Evolutionary conservation across 2,888 invertebrate genomes (phyloP).

Genomic region (Cosmia pyralina): DNA sequence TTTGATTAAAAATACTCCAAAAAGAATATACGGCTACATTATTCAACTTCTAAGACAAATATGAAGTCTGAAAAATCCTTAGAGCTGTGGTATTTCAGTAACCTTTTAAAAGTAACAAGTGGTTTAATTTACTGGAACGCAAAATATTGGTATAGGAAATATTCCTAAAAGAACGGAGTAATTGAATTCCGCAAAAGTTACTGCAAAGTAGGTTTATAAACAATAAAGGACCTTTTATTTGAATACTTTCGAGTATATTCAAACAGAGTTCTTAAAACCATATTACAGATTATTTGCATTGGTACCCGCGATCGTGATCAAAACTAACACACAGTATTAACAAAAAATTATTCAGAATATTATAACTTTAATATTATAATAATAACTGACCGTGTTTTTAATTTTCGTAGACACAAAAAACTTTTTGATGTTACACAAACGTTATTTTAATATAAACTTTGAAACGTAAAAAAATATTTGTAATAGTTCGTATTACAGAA

Average conservation of each 20-base stretch:
- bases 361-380: neutral
- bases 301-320: constrained; percentile 10
- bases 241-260: constrained; percentile 32
- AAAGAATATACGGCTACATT: neutral
- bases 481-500: constrained; percentile 6
- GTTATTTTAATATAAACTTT: constrained; percentile 8
- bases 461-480: constrained; percentile 8
- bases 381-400: neutral
- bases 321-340: too few species aligned
- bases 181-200: constrained; percentile 44
- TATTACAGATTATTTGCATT: constrained; percentile 33
- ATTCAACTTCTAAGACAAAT: neutral
- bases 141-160: constrained; percentile 43
- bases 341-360: constrained; percentile 15
- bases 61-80: neutral
- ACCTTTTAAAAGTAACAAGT: constrained; percentile 36
- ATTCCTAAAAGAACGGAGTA: constrained; percentile 34
- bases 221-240: constrained; percentile 49
- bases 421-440: neutral
- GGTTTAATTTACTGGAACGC: constrained; percentile 45
- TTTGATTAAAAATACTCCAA: neutral
- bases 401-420: neutral
- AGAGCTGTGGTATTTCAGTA: constrained; percentile 26
- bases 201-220: constrained; percentile 31
- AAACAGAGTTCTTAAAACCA: constrained; percentile 43